Percentiles rank a stretch among this genome's conserved stretches.
Evolutionary conservation across 2,888 invertebrate species (phyloP).

Genomic region (Mycogona germanica): DNA sequence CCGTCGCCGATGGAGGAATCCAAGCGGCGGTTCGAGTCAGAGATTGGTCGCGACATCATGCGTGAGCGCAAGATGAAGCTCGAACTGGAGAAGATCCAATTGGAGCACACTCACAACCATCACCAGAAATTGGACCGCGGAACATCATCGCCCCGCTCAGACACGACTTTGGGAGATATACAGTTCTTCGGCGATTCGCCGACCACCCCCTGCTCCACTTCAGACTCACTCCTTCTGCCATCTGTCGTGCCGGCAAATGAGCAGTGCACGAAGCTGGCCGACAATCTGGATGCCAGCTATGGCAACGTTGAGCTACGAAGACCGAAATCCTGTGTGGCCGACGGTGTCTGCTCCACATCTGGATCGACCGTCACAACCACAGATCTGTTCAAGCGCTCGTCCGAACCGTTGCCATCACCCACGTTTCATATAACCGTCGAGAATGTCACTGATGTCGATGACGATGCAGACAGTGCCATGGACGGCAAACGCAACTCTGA

Average conservation of each 20-base stretch:
- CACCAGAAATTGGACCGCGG: constrained; percentile 16
- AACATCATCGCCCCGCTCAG: background rate
- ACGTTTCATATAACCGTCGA: background rate
- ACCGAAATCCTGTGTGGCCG: background rate
- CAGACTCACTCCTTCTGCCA: background rate
- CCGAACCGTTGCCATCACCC: constrained; percentile 16
- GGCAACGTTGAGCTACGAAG: constrained; percentile 8
- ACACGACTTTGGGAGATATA: background rate
- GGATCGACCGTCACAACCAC: background rate
- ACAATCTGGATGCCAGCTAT: background rate
- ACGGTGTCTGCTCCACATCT: no score
- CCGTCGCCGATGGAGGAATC: constrained; percentile 25
- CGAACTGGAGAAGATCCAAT: constrained; percentile 32
- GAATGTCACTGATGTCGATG: background rate
- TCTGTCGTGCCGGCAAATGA: no score
- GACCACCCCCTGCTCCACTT: no score
- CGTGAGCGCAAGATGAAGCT: constrained; percentile 38
- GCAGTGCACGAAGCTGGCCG: no score
- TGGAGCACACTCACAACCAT: no score
- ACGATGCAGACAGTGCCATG: background rate
- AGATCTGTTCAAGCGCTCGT: constrained; percentile 19
- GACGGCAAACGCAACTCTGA: constrained; percentile 20
- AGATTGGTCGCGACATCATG: constrained; percentile 39
- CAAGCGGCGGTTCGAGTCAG: constrained; percentile 38
- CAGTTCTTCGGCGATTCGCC: background rate